Percentiles rank a stretch among this genome's conserved stretches.
These are phyloP conservation scores for Gastrophryne carolinensis DNA, from an alignment of 2,797 vertebrate species.

Conservation along the genomic window DNA sequence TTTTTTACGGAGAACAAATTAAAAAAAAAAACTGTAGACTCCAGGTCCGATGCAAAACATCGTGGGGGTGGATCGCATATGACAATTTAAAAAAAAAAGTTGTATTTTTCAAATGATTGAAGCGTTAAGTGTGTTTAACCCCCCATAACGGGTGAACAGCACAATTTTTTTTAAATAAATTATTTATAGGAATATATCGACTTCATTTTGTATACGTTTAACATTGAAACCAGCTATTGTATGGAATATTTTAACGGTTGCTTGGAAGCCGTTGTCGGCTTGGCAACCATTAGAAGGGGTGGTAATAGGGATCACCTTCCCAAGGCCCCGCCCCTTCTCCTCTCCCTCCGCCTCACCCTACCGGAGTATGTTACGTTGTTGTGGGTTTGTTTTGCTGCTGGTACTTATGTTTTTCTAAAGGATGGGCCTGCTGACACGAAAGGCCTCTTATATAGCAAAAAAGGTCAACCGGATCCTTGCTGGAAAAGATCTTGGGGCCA, in stretches of 20 bases:
- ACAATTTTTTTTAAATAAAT: constrained; percentile 81
- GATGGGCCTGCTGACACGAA: background rate
- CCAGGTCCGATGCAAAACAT: constrained; percentile 70
- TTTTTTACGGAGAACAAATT: constrained; percentile 60
- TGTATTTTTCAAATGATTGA: constrained; percentile 80
- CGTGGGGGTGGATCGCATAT: constrained; percentile 73
- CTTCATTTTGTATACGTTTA: constrained; percentile 81
- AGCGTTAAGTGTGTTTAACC: constrained; percentile 55
- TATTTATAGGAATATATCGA: constrained; percentile 84
- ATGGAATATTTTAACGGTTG: background rate
- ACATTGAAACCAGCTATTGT: constrained; percentile 71
- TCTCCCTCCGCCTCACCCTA: background rate
- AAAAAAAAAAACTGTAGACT: constrained; percentile 65
- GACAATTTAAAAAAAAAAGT: constrained; percentile 62
- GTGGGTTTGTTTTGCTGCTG: constrained; percentile 29
- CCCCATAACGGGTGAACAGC: constrained; percentile 78
- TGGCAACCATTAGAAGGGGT: background rate
- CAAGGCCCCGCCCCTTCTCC: too few relatives aligned
- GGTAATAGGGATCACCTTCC: background rate
- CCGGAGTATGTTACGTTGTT: background rate
- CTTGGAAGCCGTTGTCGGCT: background rate
- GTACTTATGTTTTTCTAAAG: background rate
- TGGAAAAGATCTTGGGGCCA: too few relatives aligned
- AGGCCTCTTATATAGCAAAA: background rate
- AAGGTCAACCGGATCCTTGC: too few relatives aligned